These are phyloP conservation scores for Drosophila ananassae DNA, from an alignment of 1,140 invertebrate species.

Conservation along the genomic window DNA sequence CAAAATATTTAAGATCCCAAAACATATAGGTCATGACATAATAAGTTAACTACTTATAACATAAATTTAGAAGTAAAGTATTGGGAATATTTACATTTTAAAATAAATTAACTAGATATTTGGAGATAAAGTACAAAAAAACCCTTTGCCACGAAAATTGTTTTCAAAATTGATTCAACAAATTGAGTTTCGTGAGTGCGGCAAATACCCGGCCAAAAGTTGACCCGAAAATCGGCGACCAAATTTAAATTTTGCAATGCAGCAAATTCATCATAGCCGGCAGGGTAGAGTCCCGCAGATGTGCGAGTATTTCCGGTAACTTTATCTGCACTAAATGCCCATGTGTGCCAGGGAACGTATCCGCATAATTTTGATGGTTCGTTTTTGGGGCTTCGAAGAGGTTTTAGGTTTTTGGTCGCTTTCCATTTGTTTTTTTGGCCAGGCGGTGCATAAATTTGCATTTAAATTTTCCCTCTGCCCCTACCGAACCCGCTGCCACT, in stretches of 20 bases:
- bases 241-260: constrained; percentile 68
- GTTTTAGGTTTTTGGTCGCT: constrained; percentile 48
- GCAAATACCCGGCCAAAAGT: constrained; percentile 47
- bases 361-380: constrained; percentile 66
- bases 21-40: too few species aligned
- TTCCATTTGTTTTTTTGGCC: constrained; percentile 49
- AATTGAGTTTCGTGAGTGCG: constrained; percentile 48
- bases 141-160: background rate
- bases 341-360: constrained; percentile 27
- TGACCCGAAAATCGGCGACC: constrained; percentile 64
- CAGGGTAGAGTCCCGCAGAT: constrained; percentile 37
- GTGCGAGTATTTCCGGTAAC: constrained; percentile 19
- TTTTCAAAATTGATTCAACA: constrained; percentile 5
- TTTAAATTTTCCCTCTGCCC: constrained; percentile 41
- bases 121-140: too few species aligned
- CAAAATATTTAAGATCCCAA: too few species aligned
- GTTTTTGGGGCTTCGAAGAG: constrained; percentile 48
- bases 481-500: background rate
- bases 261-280: constrained; percentile 50
- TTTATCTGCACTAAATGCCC: constrained; percentile 23
- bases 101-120: too few species aligned
- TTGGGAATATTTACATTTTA: too few species aligned
- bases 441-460: constrained; percentile 73
- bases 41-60: too few species aligned
- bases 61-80: too few species aligned